Base-by-base conservation (phyloP, 2,888 invertebrate genomes). In the Endomychus coccineus region DNA sequence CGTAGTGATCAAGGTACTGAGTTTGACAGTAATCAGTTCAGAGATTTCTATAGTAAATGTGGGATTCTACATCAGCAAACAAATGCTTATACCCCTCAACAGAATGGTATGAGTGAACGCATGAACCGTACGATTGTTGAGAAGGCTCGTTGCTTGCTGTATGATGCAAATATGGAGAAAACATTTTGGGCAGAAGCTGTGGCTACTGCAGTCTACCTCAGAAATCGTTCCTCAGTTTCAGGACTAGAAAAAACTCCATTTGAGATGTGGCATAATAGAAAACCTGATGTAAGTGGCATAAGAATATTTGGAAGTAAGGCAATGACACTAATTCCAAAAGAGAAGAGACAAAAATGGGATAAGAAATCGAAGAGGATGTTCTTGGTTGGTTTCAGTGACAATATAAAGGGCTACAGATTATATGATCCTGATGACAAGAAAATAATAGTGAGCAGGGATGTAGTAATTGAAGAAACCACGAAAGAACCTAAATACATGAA, bases 111-210 rank as follows among this genome's bases (percentile, higher is more conserved):
- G 23, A 15, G 10, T 16, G 33, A 33, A 11, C 6, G 33, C 16
- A 34, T 16, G 16, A 34, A 34, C 16, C 34, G 34, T 23, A 25
- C 25, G 23, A 16, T 34, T 5, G 24, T 34, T 12, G 34, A 34
- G 13, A 34, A 25, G 15, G 25, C 23, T 23, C 15, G 25, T 24
- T 34, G 34, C 16, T 16, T 15, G 34, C 24, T 25, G 15, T 25
- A 25, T 25, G 34, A 34, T 34, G 25, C 34, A 25, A 23, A 34
- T n/a, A 27, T 55, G 9, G 42, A 36, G 15, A 46, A 44, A 11
- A 24, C 16, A n/a, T 51, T 44, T 41, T 51, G 56, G 57, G 58
- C 54, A 11, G 56, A 59, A 34, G 56, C 56, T 4, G 41, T 45
- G 14, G 30, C 27, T 25, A 45, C 46, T 12, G 44, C 44, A 15